Conservation (phyloP, 23 tunicate genomes). For the Clavelina lepadiformis region DNA sequence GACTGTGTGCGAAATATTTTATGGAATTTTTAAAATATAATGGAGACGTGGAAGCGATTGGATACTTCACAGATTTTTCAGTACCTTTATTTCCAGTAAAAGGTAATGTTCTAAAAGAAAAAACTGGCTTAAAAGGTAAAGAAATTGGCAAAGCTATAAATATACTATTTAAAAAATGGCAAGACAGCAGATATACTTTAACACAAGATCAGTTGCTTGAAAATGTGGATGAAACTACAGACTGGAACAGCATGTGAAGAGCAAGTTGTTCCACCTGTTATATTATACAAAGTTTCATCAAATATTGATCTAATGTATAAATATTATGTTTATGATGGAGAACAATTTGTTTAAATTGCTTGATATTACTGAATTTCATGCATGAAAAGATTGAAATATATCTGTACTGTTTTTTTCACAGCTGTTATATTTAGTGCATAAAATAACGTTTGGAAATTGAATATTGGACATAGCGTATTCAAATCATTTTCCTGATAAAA, state of each 20-base stretch:
- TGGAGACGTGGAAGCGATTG: conserved; percentile 66
- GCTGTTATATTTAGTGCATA: too few relatives aligned
- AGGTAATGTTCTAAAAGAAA: conserved; percentile 36
- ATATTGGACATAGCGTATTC: too few relatives aligned
- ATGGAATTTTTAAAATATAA: conserved; percentile 71
- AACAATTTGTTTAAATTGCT: too few relatives aligned
- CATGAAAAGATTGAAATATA: too few relatives aligned
- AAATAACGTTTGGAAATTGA: too few relatives aligned
- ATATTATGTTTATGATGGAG: too few relatives aligned
- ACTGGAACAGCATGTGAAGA: background rate
- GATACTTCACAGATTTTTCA: conserved; percentile 35
- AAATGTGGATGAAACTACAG: conserved; percentile 20
- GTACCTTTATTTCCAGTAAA: conserved; percentile 58
- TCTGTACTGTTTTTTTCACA: too few relatives aligned
- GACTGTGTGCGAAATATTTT: conserved; percentile 12
- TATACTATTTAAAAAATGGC: conserved; percentile 53
- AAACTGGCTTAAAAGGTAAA: conserved; percentile 46
- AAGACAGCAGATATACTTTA: conserved; percentile 53
- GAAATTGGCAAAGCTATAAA: conserved; percentile 28
- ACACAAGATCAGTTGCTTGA: conserved; percentile 31
- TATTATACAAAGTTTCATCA: too few relatives aligned
- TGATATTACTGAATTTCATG: too few relatives aligned
- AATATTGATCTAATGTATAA: too few relatives aligned
- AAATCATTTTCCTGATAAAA: too few relatives aligned
- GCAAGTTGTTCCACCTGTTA: too few relatives aligned